A percentile compares a stretch with the other conserved stretches of the same genome.
These are phyloP conservation scores for Anisognathus igniventris DNA, from an alignment of 2,797 vertebrate species.

Conservation along the genomic window DNA sequence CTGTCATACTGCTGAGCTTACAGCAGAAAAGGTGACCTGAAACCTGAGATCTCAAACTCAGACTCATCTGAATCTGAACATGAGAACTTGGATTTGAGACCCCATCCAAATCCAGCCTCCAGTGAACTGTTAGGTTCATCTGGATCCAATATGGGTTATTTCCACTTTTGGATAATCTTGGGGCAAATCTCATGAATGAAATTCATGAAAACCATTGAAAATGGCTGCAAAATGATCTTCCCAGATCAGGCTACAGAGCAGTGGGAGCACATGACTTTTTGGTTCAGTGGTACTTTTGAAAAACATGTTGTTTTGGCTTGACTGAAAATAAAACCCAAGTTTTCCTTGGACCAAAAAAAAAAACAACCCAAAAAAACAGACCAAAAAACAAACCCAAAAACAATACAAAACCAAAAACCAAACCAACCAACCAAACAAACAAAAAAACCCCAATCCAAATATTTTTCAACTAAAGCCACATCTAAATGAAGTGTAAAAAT, in stretches of 20 bases:
- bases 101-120: neutral
- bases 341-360: neutral
- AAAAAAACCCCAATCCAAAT: neutral
- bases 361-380: too few relatives aligned
- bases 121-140: neutral
- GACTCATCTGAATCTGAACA: neutral
- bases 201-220: neutral
- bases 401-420: neutral
- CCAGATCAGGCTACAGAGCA: neutral
- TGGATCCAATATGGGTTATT: neutral
- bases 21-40: neutral
- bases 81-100: neutral
- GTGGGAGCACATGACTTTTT: neutral
- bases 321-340: neutral
- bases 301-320: neutral
- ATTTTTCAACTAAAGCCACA: neutral
- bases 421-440: neutral
- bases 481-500: neutral
- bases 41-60: neutral
- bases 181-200: neutral
- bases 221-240: neutral
- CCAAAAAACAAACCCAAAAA: neutral
- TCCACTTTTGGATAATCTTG: neutral
- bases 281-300: constrained; percentile 1
- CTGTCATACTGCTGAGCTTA: neutral